Evolutionary conservation across 2,888 invertebrate genomes (phyloP), one percentile per base, ranked within the genome.

Genomic region (Agapostemon virescens): DNA sequence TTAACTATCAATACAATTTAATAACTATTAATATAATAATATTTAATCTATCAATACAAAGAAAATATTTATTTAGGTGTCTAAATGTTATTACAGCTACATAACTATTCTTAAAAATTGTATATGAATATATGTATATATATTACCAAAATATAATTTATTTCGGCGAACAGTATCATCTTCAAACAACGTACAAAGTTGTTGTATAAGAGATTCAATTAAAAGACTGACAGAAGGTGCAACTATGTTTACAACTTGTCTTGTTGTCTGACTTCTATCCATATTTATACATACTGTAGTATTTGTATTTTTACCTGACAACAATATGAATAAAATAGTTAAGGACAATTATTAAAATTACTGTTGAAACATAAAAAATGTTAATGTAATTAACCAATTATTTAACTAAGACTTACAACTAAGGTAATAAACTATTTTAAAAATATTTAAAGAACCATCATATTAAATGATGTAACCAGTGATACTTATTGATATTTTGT

Each of bases 121-220:
- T 42, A 36, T 13, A 38, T 72, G 55, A n/a, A 17, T 26, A 75
- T 79, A n/a, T 7, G 38, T 38, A 23, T 11, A 40, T 73, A 58
- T n/a, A 30, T 30, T 89, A 93, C 93, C 94, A 84, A 94, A 94
- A 92, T 96, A 96, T 1, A 96, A 93, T 84, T 94, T 94, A 80
- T 94, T 93, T 26, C 95, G 95, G 84, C 94, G 93, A 5, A 91
- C 88, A 23, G 92, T 90, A 89, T 96, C 95, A 80, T 94, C 93
- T 91, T 96, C 96, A 17, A 96, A 93, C 20, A 95, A 93, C 6
- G 94, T 92, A 89, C 96, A 96, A 20, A 96, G 93, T 89, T 95
- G 95, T 90, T 95, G 95, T 61, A 96, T 94, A 0, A 96, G 93
- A 2, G 96, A 95, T 89, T 96, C 95, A 52, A 96, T 95, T 0